Evolutionary conservation across 2,888 invertebrate species (phyloP), one percentile per base, ranked within the genome.

Genomic region (Zygaena filipendulae): DNA sequence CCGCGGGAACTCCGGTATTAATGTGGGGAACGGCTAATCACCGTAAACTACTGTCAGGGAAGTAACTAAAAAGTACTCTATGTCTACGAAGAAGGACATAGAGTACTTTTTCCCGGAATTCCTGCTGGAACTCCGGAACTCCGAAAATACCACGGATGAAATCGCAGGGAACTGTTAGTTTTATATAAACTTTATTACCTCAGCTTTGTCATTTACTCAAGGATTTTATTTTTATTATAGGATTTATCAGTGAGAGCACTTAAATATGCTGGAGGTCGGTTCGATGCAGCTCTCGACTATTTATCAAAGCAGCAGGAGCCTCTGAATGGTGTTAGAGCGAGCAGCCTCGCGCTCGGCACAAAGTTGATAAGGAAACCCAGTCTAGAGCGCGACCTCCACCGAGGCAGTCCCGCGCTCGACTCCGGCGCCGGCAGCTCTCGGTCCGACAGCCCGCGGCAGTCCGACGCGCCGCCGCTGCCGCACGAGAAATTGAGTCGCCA

Each of bases 381-480:
- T 67, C 84, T 95, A 41, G 95, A 95, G 70, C 84, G 92, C 25
- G 93, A 93, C 60, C 68, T 87, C 11, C 86, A 89, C 44, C 84
- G 92, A 36, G 90, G 91, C 27, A 93, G 93, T 59, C 94, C 95
- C 5, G 92, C 92, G 11, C 74, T 93, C 35, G 93, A 93, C 57
- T 92, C 91, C 29, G 93, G 92, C 10, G 92, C 92, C 8, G 92
- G 92, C 25, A 92, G 92, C 55, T 92, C 92, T 23, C 83, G 94
- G 29, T 95, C 95, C 4, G 95, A 95, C 58, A 93, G 92, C 60
- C 94, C 93, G 9, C 86, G 93, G 40, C 82, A 88, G 42, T 68
- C 84, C 7, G 87, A 87, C 41, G 66, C 62, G 25, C 69, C 70
- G 21, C 67, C 69, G 13, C 84, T 90, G 52, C 84, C 87, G 23